Evolutionary conservation across 2,888 invertebrate genomes (phyloP), one percentile per base, ranked within the genome.

Genomic region (Andrena haemorrhoa): DNA sequence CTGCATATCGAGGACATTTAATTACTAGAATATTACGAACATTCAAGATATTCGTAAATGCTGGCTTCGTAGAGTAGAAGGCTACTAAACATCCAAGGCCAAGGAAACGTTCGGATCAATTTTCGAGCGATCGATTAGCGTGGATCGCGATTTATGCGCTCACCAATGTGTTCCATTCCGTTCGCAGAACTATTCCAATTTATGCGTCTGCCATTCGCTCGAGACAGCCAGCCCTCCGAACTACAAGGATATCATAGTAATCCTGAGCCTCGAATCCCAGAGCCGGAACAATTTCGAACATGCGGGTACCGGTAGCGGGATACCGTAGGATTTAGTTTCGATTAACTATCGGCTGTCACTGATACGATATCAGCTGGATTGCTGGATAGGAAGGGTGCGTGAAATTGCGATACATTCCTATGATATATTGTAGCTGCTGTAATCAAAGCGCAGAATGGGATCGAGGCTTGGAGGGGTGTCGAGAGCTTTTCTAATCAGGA

Each of bases 241-340:
- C 29, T 64, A 69, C 58, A 56, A 83, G 33, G 33, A 58, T 66
- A 79, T 79, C 69, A 23, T 56, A 49, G 49, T 66, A 79, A 84
- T 79, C 69, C 64, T 31, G 47, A 64, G 60, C 71, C 68, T 35
- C 26, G 41, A 61, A 79, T 79, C 78, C 33, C 61, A 23, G 12
- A 31, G 26, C 56, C 23, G 47, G 31, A 75, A 72, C 61, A 77
- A 77, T 60, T 64, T 49, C 26, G 69, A 61, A 83, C 60, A 79
- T 83, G 75, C 75, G 82, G 77, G 77, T 49, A 51, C 64, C 70
- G 29, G 65, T 51, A 70, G 23, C 70, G 7, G 47, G 73, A 75
- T 83, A 75, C 61, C 72, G 16, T 12, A 20, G 83, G 75, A 79
- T 79, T 83, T 79, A 64, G 72, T 56, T 83, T 72, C 79, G 83